phyloP scores from a whole-genome alignment of 2,888 invertebrate species.

The Xestia rhomboidea region DNA sequence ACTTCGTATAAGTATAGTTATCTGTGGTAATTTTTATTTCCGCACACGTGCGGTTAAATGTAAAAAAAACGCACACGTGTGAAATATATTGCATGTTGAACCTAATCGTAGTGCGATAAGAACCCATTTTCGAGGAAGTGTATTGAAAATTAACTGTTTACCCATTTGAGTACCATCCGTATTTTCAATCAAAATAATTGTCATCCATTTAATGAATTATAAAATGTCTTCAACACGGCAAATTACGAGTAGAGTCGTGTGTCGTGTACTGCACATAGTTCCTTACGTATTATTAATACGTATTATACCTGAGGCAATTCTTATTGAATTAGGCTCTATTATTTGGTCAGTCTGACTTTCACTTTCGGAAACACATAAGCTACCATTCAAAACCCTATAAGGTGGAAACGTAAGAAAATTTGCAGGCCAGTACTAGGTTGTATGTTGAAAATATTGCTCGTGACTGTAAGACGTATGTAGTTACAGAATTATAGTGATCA shows the following conservation, averaged over 20 bases:
- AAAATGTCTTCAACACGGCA: not conserved
- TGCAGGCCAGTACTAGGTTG: too few relatives aligned
- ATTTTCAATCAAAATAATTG: not conserved
- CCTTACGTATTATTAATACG: not conserved
- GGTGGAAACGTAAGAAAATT: too few relatives aligned
- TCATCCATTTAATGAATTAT: not conserved
- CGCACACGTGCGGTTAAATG: too few relatives aligned
- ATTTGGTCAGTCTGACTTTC: constrained; percentile 23
- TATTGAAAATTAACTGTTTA: not conserved
- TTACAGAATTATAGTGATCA: too few relatives aligned
- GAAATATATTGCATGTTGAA: too few relatives aligned
- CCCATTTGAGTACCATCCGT: not conserved
- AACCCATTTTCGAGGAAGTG: too few relatives aligned
- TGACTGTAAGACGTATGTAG: too few relatives aligned
- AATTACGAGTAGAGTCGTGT: not conserved
- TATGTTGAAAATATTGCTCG: too few relatives aligned
- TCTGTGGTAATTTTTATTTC: too few relatives aligned
- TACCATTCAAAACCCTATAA: not conserved
- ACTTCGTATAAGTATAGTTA: too few relatives aligned
- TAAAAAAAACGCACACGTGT: too few relatives aligned
- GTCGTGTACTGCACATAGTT: not conserved
- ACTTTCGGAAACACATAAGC: constrained; percentile 42
- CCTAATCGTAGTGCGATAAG: too few relatives aligned
- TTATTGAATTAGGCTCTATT: constrained; percentile 13
- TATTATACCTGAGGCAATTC: constrained; percentile 15